A percentile compares a stretch with the other conserved stretches of the same genome.
These are phyloP conservation scores for Mormyrops boulengeri DNA, from an alignment of 2,797 vertebrate species.

Conservation along the genomic window DNA sequence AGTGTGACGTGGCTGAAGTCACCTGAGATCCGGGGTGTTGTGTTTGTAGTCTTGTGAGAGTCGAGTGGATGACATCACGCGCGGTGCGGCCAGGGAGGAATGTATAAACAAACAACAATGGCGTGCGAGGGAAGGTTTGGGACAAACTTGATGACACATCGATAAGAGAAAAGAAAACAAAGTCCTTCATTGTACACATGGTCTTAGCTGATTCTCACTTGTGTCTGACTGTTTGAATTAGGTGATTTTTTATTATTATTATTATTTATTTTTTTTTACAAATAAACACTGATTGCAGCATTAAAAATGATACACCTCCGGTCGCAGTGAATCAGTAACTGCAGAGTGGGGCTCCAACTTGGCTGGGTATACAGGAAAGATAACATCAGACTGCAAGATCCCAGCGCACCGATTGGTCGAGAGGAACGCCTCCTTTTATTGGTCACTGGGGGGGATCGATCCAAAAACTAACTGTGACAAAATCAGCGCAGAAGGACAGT, in stretches of 20 bases:
- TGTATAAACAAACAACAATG: not conserved
- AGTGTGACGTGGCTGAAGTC: not conserved
- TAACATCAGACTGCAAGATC: not conserved
- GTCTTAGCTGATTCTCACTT: not conserved
- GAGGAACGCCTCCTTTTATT: not conserved
- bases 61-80: not conserved
- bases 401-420: not conserved
- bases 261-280: not conserved
- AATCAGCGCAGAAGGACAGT: not conserved
- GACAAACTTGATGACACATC: not conserved
- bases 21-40: not conserved
- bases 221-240: not conserved
- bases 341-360: not conserved
- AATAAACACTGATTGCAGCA: conserved; percentile 9
- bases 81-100: not conserved
- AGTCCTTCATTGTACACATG: not conserved
- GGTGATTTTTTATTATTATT: not conserved
- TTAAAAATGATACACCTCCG: not conserved
- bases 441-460: not conserved
- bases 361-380: not conserved
- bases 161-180: not conserved
- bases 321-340: conserved; percentile 17
- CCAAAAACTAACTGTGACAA: not conserved
- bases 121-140: not conserved
- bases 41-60: not conserved